Base-by-base conservation (phyloP, 2,113 vertebrate genomes). In the Sebastes fasciatus region DNA sequence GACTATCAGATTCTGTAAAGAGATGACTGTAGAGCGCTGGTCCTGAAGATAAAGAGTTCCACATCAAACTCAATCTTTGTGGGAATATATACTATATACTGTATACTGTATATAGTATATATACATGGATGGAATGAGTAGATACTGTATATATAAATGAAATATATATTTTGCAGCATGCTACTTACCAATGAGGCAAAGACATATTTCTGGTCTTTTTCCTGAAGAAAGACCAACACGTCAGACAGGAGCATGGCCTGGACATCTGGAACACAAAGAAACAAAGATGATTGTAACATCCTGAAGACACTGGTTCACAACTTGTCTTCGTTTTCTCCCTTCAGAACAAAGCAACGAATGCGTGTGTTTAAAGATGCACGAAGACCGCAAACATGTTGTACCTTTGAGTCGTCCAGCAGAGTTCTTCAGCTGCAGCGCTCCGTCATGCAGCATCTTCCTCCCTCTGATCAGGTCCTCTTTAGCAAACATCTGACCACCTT, bases 401-500 rank as follows among this genome's bases (percentile, higher is more conserved):
- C 98, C 98, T 96, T 98, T 98, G 66, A 97, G 81, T 16, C 97
- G 88, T 1, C 97, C 97, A 0, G 96, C 87, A 1, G 95, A 6
- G 1, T 62, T 97, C 84, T 94, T 98, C 21, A 99, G 92, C 80
- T 96, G 97, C 71, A 98, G 94, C 0, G 94, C 88, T 43, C 98
- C 98, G 0, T 98, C 97, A 1, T 97, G 96, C 77, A 98, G 90
- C 57, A 99, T 95, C 19, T 96, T 96, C 86, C 96, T 95, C 54
- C 94, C 94, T 66, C 97, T 94, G 78, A 95, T 94, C 90, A 99
- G 83, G 55, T 99, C 98, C 86, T 98, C 97, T 77, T 94, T 96
- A 63, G 98, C 97, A 49, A 99, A 98, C 97, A 98, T 98, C 94
- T 98, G 97, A 0, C 98, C 98, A 0, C 97, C 97, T 90, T 97